Percentiles rank a stretch among this genome's conserved stretches.
Evolutionary conservation across 2,888 invertebrate species (phyloP).

Genomic region (Metacarcinus magister): DNA sequence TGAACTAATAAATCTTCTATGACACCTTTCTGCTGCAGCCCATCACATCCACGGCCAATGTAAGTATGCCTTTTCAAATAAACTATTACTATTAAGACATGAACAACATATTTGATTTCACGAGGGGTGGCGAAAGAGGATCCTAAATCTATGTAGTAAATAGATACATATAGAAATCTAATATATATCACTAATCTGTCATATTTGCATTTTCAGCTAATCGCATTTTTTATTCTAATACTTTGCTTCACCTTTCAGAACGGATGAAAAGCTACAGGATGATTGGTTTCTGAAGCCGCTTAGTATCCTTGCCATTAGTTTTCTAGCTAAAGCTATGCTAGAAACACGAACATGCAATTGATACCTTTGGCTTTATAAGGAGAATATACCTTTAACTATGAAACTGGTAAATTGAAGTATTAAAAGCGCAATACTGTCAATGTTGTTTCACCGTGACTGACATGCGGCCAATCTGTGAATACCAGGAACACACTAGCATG

Average conservation of each 20-base stretch:
- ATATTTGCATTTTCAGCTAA: background rate
- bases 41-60: too few relatives aligned
- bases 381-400: background rate
- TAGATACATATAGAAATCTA: background rate
- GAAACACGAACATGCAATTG: too few relatives aligned
- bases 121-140: background rate
- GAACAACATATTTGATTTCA: background rate
- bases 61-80: background rate
- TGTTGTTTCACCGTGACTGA: background rate
- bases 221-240: background rate
- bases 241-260: background rate
- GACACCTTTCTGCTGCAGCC: too few relatives aligned
- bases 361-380: too few relatives aligned
- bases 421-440: background rate
- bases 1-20: too few relatives aligned
- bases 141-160: background rate
- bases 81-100: background rate
- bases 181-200: background rate
- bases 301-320: background rate
- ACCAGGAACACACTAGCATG: background rate
- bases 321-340: too few relatives aligned
- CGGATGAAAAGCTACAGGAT: background rate
- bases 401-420: background rate
- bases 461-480: background rate
- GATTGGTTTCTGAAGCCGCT: background rate